Percentiles rank a stretch among this genome's conserved stretches.
These are phyloP conservation scores for Gephyroberyx darwinii DNA, from an alignment of 2,797 vertebrate genomes.

Conservation along the genomic window DNA sequence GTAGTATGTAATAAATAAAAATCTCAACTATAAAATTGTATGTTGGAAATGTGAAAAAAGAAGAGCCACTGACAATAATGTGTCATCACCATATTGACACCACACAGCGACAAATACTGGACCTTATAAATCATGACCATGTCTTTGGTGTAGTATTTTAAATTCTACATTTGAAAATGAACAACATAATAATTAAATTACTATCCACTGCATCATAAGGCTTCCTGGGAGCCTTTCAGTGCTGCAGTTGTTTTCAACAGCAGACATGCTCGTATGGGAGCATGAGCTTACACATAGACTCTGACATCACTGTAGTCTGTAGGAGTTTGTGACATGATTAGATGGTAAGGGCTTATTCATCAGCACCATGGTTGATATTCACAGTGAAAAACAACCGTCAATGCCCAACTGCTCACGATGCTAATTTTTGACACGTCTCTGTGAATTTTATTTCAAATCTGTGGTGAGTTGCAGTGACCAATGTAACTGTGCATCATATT, in stretches of 20 bases:
- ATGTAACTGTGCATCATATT: slow-evolving; percentile 65
- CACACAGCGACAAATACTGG: slow-evolving; percentile 7
- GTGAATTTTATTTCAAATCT: slow-evolving; percentile 61
- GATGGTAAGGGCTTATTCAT: slow-evolving; percentile 75
- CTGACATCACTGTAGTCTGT: slow-evolving; percentile 70
- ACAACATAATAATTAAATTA: neutral
- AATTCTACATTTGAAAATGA: neutral
- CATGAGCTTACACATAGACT: slow-evolving; percentile 57
- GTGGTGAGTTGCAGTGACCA: slow-evolving; percentile 66
- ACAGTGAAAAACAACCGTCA: slow-evolving; percentile 81
- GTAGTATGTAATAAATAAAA: neutral
- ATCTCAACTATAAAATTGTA: too few relatives aligned
- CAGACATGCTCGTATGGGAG: slow-evolving; percentile 23
- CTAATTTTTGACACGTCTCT: slow-evolving; percentile 77
- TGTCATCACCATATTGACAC: slow-evolving; percentile 22
- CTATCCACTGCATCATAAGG: slow-evolving; percentile 1
- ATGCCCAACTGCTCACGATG: slow-evolving; percentile 80
- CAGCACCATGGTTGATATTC: slow-evolving; percentile 80
- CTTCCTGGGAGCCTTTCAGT: slow-evolving; percentile 25
- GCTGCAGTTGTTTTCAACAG: slow-evolving; percentile 24
- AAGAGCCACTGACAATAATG: slow-evolving; percentile 9
- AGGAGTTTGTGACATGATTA: slow-evolving; percentile 75
- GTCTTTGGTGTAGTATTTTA: neutral
- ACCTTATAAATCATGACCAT: slow-evolving; percentile 8
- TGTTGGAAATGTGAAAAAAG: neutral